A percentile compares a stretch with the other conserved stretches of the same genome.
These are phyloP conservation scores for Protobothrops flavoviridis DNA, from an alignment of 2,113 vertebrate species.

Conservation along the genomic window DNA sequence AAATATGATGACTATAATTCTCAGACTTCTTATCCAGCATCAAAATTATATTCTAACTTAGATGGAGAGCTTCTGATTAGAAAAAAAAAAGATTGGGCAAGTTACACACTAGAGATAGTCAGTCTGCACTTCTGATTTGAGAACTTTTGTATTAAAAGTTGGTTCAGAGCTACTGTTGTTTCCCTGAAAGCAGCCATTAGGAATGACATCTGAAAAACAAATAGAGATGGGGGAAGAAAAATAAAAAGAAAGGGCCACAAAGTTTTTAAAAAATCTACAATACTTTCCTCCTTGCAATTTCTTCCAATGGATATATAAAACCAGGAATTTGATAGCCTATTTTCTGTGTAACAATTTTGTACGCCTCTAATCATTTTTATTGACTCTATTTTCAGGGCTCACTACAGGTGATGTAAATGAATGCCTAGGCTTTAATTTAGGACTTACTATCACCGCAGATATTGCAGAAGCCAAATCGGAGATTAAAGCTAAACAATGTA, in stretches of 20 bases:
- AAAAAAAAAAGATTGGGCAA: neutral
- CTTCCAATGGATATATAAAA: neutral
- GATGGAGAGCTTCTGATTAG: neutral
- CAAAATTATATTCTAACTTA: neutral
- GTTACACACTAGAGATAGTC: neutral
- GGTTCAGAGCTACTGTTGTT: neutral
- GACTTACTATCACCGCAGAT: rapidly evolving
- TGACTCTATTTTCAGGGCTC: slow-evolving; percentile 68
- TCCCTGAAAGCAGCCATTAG: neutral
- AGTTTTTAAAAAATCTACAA: neutral
- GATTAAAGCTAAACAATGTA: slow-evolving; percentile 15
- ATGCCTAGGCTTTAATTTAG: slow-evolving; percentile 72
- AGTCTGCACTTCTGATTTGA: neutral
- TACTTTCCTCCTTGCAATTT: neutral
- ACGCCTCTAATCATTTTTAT: slow-evolving; percentile 32
- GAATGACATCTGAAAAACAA: neutral
- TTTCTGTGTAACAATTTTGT: neutral
- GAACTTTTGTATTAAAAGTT: neutral
- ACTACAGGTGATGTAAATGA: slow-evolving; percentile 65
- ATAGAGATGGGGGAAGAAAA: neutral
- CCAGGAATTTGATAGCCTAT: neutral
- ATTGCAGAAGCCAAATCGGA: rapidly evolving
- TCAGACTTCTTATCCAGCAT: neutral
- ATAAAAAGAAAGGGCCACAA: neutral
- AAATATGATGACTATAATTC: neutral